Base-by-base conservation (phyloP, 1,140 invertebrate species). In the Papilio dardanus region DNA sequence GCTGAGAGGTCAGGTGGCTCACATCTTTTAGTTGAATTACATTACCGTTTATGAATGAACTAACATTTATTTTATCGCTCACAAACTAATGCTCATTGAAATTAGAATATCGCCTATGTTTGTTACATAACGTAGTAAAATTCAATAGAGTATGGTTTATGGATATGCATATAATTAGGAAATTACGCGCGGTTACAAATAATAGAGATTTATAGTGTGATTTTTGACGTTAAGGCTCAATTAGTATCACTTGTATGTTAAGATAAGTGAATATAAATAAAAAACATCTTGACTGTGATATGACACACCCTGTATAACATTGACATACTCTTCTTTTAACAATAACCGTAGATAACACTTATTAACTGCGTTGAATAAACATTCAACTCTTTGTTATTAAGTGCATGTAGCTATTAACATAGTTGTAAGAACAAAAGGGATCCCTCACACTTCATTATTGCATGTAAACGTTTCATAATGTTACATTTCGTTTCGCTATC, bases 401-500 rank as follows among this genome's bases (percentile, higher is more conserved):
- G 21, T 24, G 19, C 33, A 37, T 37, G 28, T 19, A 24, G 62
- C 5, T 33, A 37, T 71, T 28, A 58, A 8, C 40, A 46, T 24
- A 30, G 12, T n/a, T 54, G 46, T n/a, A 21, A 21, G 46, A 73
- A 73, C 71, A 37, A 73, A 54, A 33, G n/a, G 71, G 3, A 68
- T 42, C 35, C 35, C 19, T 68, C 66, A 37, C 66, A 40, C 33
- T 40, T 35, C 46, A 54, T 33, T 31, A 19, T 73, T 30, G 46
- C 58, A 73, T 12, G 24, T 21, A 71, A 71, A 71, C 75, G 50
- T 69, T 77, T 82, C 73, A 74, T 80, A 79, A 78, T 62, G 74
- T 40, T 31, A 71, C 42, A 46, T 76, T 77, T 74, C 62, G 71
- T 58, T 76, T 77, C 75, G 35, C 42, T 82, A 83, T 79, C 82